Conservation (phyloP, 2,797 vertebrate species). For the Tenualosa ilisha region DNA sequence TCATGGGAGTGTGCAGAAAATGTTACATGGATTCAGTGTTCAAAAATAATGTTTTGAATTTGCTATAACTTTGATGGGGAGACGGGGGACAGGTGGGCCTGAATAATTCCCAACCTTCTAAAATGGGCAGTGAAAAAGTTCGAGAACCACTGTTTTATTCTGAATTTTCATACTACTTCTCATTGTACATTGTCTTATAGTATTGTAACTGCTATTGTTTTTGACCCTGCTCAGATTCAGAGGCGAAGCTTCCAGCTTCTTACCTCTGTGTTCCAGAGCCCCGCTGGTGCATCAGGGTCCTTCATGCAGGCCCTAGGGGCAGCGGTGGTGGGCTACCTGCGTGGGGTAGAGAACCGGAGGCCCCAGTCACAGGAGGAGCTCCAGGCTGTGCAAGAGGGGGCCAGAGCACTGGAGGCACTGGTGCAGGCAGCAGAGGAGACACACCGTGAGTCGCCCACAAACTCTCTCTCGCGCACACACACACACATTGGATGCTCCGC, state of each 20-base stretch:
- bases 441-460: constrained; percentile 77
- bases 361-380: constrained; percentile 84
- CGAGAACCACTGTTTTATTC: not conserved
- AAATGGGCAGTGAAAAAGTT: no score
- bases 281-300: constrained; percentile 72
- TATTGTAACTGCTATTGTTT: not conserved
- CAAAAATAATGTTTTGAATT: no score
- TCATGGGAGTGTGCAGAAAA: no score
- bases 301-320: constrained; percentile 83
- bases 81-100: no score
- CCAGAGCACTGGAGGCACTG: constrained; percentile 79
- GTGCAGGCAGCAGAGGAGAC: constrained; percentile 77
- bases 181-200: not conserved
- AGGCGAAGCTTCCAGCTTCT: constrained; percentile 84
- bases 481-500: no score
- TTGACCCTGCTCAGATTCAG: constrained; percentile 74
- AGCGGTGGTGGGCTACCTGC: constrained; percentile 77
- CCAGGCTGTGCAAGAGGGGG: constrained; percentile 79
- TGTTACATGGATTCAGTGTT: no score
- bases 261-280: constrained; percentile 85
- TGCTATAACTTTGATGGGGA: no score
- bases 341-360: constrained; percentile 79
- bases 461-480: no score
- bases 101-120: no score
- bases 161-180: not conserved